Base-by-base conservation (phyloP, 2,113 vertebrate species). In the Terrapene triunguis region DNA sequence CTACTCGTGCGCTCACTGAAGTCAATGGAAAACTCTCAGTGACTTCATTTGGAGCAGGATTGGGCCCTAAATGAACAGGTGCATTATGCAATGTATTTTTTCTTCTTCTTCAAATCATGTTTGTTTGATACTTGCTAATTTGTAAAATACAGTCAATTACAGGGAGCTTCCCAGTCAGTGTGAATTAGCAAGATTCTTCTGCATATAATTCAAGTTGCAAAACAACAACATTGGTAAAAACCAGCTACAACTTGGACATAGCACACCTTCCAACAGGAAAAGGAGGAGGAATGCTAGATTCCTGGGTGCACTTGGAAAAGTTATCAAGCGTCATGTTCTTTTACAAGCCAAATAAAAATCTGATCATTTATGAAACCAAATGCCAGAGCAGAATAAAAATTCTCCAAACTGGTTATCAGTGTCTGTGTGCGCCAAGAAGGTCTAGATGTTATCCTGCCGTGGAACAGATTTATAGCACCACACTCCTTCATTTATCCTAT, bases 321-420 rank as follows among this genome's bases (percentile, higher is more conserved):
- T 92, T 93, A 93, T 62, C 69, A 0, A 0, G 47, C 86, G 95
- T 89, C 85, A 79, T 10, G 79, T 91, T 59, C 44, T 90, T 87
- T 86, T 4, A 38, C 10, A 42, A 94, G 81, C 44, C 48, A 94
- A 94, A 85, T 84, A 59, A n/a, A 84, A 87, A 80, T 65, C 24
- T 69, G 87, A 94, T 87, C 96, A 90, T 96, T 97, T 96, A 97
- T 96, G 93, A 96, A 94, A 97, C 84, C 72, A 74, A 97, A 97
- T 94, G 74, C 72, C 85, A 94, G 89, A 91, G 72, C 84, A 97
- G 91, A 95, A 96, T 84, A 95, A 96, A 96, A 96, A 95, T 90
- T 87, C 80, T 81, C 95, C 92, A 93, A 94, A 96, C 92, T 91
- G 89, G 92, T 96, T 95, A 97, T 92, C 69, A 2, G 84, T 57